A percentile compares a stretch with the other conserved stretches of the same genome.
Conservation (phyloP, 92 coral and sea anemone genomes). For the Umimayanthus kanabou region DNA sequence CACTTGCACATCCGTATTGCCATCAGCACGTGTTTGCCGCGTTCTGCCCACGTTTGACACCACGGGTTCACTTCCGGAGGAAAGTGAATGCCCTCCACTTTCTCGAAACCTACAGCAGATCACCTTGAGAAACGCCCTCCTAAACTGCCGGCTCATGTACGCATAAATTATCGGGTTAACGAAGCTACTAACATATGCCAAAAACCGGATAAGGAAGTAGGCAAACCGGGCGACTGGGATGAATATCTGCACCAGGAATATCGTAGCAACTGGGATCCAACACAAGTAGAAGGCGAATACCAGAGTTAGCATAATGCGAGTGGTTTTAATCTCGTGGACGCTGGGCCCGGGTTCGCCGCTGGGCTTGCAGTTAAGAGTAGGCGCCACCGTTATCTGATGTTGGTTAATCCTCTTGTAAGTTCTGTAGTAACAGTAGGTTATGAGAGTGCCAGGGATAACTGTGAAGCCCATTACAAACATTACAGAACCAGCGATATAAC, state of each 20-base stretch:
- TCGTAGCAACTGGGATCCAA: constrained; percentile 40
- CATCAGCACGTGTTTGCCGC: background rate
- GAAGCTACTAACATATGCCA: constrained; percentile 35
- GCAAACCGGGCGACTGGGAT: constrained; percentile 2
- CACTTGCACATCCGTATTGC: background rate
- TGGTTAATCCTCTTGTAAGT: constrained; percentile 31
- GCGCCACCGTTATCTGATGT: constrained; percentile 15
- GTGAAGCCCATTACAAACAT: constrained; percentile 42
- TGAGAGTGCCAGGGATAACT: constrained; percentile 14
- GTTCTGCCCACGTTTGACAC: background rate
- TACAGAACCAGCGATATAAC: constrained; percentile 26
- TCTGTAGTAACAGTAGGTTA: constrained; percentile 34
- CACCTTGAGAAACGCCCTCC: constrained; percentile 15
- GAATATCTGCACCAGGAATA: constrained; percentile 37
- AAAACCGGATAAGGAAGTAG: constrained; percentile 30
- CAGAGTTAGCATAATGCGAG: constrained; percentile 34
- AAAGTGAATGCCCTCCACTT: background rate
- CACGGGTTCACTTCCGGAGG: background rate
- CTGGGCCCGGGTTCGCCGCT: constrained; percentile 25
- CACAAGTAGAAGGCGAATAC: constrained; percentile 35
- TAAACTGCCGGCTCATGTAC: constrained; percentile 40
- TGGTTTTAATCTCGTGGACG: constrained; percentile 31
- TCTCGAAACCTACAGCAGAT: background rate
- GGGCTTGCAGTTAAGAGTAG: background rate
- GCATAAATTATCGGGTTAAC: constrained; percentile 40